phyloP scores from a whole-genome alignment of 2,888 invertebrate species.

The Seira musarum region DNA sequence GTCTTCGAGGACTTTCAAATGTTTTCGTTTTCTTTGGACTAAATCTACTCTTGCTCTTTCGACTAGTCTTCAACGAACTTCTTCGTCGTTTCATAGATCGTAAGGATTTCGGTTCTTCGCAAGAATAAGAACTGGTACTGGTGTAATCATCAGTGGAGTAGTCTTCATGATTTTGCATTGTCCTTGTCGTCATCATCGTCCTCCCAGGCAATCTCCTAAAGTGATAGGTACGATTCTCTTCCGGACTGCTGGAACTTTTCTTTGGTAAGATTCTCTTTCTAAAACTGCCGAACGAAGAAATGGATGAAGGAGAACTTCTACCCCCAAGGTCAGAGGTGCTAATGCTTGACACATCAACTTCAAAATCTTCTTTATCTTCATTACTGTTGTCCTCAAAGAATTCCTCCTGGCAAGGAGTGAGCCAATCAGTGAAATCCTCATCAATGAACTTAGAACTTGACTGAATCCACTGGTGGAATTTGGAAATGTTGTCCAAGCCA shows the following conservation, averaged over 20 bases:
- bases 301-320: constrained; percentile 26
- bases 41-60: background rate
- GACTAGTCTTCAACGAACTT: too few species aligned
- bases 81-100: too few species aligned
- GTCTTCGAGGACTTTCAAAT: constrained; percentile 47
- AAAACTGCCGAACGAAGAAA: constrained; percentile 33
- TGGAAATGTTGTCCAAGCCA: constrained; percentile 21
- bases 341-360: too few species aligned
- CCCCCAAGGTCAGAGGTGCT: too few species aligned
- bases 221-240: background rate
- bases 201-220: background rate
- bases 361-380: constrained; percentile 17
- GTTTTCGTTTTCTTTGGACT: background rate
- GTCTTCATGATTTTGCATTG: too few species aligned
- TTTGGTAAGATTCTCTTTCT: too few species aligned
- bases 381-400: background rate
- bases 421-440: constrained; percentile 64
- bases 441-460: constrained; percentile 59
- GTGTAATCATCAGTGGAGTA: constrained; percentile 23
- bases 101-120: too few species aligned
- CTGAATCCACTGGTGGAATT: constrained; percentile 60
- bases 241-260: background rate
- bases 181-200: too few species aligned
- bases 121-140: too few species aligned
- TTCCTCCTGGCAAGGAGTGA: constrained; percentile 43